phyloP scores from a whole-genome alignment of 1,140 invertebrate species.

The Bombus terrestris region DNA sequence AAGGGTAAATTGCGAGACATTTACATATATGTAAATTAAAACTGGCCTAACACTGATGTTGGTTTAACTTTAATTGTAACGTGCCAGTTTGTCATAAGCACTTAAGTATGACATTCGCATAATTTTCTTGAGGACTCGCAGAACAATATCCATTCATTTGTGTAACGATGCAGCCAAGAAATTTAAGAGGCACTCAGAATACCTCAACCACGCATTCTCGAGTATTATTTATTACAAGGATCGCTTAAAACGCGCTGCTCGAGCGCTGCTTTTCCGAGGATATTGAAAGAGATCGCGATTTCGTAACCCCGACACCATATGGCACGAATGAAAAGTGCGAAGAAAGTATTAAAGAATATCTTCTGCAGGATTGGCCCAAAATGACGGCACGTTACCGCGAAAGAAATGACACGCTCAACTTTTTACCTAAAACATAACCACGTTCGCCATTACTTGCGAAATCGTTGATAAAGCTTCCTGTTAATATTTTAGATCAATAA shows the following conservation, averaged over 20 bases:
- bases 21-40: too few relatives aligned
- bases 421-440: background rate
- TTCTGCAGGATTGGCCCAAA: background rate
- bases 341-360: conserved; percentile 58
- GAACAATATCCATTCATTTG: background rate
- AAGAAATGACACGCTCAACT: conserved; percentile 4
- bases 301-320: conserved; percentile 54
- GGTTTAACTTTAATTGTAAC: background rate
- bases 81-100: background rate
- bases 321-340: conserved; percentile 57
- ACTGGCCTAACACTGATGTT: too few relatives aligned
- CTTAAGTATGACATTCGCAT: background rate
- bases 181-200: background rate
- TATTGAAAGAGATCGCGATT: conserved; percentile 60
- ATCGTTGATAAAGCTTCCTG: background rate
- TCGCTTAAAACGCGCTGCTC: conserved; percentile 50
- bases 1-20: too few relatives aligned
- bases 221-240: conserved; percentile 36
- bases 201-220: background rate
- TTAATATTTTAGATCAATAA: background rate
- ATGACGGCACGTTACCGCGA: background rate
- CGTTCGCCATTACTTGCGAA: background rate
- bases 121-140: background rate
- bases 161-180: background rate
- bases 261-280: conserved; percentile 7